Evolutionary conservation across 1,140 invertebrate genomes (phyloP).

Genomic region (Dreissena rostriformis): DNA sequence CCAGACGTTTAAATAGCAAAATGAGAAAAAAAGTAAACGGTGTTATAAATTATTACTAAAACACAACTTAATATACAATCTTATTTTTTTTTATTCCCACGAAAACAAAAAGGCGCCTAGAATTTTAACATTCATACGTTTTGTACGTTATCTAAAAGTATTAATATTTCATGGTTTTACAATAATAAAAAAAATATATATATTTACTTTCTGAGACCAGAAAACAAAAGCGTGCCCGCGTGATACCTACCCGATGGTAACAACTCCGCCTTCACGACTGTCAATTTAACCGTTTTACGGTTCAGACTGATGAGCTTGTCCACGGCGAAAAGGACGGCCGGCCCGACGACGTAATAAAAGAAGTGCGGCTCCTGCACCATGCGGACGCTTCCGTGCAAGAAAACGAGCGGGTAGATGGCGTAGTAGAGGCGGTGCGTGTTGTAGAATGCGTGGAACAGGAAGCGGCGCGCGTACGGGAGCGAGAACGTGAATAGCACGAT

Average conservation of each 20-base stretch:
- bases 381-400: conserved; percentile 95
- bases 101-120: no score
- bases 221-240: not conserved
- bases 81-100: no score
- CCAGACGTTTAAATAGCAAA: no score
- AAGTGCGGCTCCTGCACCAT: conserved; percentile 90
- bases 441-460: conserved; percentile 90
- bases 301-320: conserved; percentile 93
- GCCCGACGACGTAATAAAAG: conserved; percentile 97
- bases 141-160: no score
- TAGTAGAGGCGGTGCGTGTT: conserved; percentile 96
- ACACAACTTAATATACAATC: no score
- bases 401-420: conserved; percentile 91
- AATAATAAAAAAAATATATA: no score
- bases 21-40: no score
- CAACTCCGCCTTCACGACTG: conserved; percentile 97
- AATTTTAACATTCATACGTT: no score
- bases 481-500: conserved; percentile 98
- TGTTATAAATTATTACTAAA: no score
- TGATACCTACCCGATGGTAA: conserved; percentile 89
- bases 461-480: conserved; percentile 94
- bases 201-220: no score
- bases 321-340: conserved; percentile 92
- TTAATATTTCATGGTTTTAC: no score
- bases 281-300: conserved; percentile 88